Evolutionary conservation across 2,113 vertebrate genomes (phyloP).

Genomic region (Platycercus adscitus): DNA sequence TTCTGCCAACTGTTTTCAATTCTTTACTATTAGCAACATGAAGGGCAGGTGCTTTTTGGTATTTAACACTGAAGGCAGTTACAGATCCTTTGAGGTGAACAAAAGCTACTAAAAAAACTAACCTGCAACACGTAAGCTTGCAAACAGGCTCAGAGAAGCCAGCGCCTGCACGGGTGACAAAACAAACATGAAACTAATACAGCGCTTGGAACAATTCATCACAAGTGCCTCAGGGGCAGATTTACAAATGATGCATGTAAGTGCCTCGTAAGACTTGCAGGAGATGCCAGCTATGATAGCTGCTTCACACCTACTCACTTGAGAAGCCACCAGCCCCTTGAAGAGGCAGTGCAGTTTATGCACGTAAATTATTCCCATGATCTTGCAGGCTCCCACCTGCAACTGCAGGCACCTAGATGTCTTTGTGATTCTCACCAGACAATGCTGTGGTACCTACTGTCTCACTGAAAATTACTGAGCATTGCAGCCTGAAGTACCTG

Average conservation of each 20-base stretch:
- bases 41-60: not conserved
- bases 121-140: not conserved
- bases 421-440: not conserved
- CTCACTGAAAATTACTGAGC: not conserved
- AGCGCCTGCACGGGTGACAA: not conserved
- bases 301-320: not conserved
- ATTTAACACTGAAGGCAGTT: not conserved
- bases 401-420: not conserved
- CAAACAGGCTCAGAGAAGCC: not conserved
- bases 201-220: not conserved
- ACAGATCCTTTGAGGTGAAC: not conserved
- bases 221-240: not conserved
- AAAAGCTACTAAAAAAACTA: not conserved
- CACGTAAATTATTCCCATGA: not conserved
- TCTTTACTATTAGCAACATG: not conserved
- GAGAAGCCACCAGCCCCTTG: not conserved
- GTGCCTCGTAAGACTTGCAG: not conserved
- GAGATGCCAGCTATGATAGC: not conserved
- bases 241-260: conserved; percentile 24
- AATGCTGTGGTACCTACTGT: not conserved
- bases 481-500: not conserved
- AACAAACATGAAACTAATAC: not conserved
- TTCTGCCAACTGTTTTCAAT: not conserved
- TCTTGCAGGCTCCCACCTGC: not conserved
- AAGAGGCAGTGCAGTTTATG: not conserved